Percentiles rank a stretch among this genome's conserved stretches.
phyloP scores from a whole-genome alignment of 1,140 invertebrate species.

The Trinorchestia longiramus region DNA sequence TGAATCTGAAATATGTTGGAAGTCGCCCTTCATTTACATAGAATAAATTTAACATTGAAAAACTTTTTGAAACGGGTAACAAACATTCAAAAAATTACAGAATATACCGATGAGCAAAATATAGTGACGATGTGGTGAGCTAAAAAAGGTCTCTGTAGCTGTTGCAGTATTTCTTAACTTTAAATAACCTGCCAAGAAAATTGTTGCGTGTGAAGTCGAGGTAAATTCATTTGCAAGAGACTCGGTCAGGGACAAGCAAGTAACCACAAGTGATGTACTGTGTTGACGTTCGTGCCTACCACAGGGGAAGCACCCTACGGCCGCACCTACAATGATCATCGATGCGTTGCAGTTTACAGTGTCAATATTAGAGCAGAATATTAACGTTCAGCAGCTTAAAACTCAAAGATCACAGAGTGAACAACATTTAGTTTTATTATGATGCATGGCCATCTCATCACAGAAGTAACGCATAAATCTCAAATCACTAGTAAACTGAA shows the following conservation, averaged over 20 bases:
- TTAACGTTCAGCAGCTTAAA: neutral
- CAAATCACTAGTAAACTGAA: neutral
- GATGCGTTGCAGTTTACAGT: neutral
- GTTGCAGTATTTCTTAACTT: neutral
- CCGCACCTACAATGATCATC: neutral
- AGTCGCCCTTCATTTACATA: no score
- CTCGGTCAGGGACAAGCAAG: neutral
- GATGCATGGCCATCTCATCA: neutral
- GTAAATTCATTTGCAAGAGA: neutral
- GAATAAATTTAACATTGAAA: no score
- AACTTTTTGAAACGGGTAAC: neutral
- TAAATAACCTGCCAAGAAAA: neutral
- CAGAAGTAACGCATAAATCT: neutral
- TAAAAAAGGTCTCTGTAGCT: neutral
- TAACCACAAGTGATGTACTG: neutral
- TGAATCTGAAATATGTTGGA: no score
- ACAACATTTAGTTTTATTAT: neutral
- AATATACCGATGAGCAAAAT: neutral
- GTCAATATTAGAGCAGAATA: neutral
- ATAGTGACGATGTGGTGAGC: neutral
- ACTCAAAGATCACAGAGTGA: no score
- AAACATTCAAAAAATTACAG: neutral
- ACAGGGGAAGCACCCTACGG: neutral
- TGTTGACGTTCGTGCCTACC: constrained; percentile 5
- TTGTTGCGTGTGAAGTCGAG: neutral